Conservation (phyloP, 2,888 invertebrate species). For the Eugnorisma glareosa region DNA sequence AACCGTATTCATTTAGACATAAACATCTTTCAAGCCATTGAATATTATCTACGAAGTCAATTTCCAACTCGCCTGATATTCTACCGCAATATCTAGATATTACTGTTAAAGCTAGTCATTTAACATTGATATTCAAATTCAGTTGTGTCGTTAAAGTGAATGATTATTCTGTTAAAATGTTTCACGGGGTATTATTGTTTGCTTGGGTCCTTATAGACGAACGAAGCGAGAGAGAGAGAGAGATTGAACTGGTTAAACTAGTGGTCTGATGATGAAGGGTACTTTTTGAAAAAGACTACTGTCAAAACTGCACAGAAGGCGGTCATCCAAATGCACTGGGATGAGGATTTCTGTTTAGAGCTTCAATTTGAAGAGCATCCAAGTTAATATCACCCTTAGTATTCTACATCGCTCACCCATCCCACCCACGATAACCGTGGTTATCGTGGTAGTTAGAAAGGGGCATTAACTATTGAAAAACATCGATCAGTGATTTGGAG, state of each 20-base stretch:
- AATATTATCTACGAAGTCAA: constrained; percentile 27
- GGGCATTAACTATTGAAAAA: not conserved
- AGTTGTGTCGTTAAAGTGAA: constrained; percentile 18
- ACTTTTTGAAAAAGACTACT: not conserved
- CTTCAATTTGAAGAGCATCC: not conserved
- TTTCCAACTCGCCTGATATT: constrained; percentile 17
- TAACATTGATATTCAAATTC: constrained; percentile 37
- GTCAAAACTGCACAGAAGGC: not conserved
- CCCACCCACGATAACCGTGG: too few relatives aligned
- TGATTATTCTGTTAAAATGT: constrained; percentile 40
- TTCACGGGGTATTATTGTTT: constrained; percentile 5
- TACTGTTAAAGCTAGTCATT: constrained; percentile 32
- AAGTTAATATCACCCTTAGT: not conserved
- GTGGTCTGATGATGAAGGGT: not conserved
- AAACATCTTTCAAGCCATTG: constrained; percentile 36
- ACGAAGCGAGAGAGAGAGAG: not conserved
- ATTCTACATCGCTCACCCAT: not conserved
- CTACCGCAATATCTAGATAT: constrained; percentile 28
- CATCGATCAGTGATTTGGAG: not conserved
- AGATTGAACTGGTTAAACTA: not conserved
- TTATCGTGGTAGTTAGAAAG: not conserved
- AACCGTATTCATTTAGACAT: constrained; percentile 19
- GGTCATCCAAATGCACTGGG: not conserved
- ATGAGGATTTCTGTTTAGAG: not conserved
- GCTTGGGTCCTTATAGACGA: not conserved